phyloP scores from a whole-genome alignment of 1,140 invertebrate genomes.

The Brachionus asplanchnoidis region DNA sequence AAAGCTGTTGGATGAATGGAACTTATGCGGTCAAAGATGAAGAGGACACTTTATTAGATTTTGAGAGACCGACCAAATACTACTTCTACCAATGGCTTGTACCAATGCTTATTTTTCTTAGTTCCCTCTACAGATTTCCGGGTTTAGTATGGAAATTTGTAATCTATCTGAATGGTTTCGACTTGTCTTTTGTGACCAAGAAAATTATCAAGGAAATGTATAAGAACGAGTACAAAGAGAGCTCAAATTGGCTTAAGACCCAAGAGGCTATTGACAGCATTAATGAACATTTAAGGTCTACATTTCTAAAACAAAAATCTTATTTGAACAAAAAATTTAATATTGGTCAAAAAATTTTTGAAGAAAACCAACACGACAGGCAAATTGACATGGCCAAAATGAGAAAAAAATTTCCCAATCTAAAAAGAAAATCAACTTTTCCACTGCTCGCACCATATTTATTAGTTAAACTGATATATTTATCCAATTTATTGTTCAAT shows the following conservation, averaged over 20 bases:
- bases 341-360: background rate
- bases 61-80: background rate
- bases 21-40: background rate
- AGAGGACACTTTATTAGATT: background rate
- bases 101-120: constrained; percentile 53
- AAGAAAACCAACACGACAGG: background rate
- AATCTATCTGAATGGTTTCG: constrained; percentile 19
- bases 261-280: background rate
- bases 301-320: constrained; percentile 20
- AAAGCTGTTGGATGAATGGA: constrained; percentile 38
- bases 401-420: constrained; percentile 11
- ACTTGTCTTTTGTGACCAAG: background rate
- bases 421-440: constrained; percentile 23
- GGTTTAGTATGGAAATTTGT: constrained; percentile 47
- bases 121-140: constrained; percentile 51
- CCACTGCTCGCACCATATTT: constrained; percentile 2
- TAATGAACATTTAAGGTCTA: background rate
- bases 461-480: constrained; percentile 18
- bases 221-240: background rate
- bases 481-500: background rate
- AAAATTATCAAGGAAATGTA: background rate
- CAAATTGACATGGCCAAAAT: background rate
- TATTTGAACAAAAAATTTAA: constrained; percentile 12
- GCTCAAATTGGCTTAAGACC: constrained; percentile 10
- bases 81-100: constrained; percentile 55